A percentile compares a stretch with the other conserved stretches of the same genome.
These are phyloP conservation scores for Campoletis sonorensis DNA, from an alignment of 1,140 invertebrate species.

Conservation along the genomic window DNA sequence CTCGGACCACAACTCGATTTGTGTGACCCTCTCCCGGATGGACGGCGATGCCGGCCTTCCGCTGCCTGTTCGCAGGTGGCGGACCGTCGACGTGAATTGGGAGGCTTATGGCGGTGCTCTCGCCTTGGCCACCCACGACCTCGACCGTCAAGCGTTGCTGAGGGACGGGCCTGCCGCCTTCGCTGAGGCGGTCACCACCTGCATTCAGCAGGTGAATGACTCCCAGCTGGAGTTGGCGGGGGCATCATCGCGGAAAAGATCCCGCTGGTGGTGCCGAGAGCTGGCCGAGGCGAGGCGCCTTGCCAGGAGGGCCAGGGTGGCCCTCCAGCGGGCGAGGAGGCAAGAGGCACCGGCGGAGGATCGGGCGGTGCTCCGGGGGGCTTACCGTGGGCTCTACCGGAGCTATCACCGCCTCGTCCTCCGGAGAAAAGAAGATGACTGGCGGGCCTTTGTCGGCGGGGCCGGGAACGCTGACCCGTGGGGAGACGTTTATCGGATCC, in stretches of 20 bases:
- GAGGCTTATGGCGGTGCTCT: background rate
- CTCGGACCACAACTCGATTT: conserved; percentile 5
- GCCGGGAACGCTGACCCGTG: no score
- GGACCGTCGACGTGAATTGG: conserved; percentile 2
- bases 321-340: no score
- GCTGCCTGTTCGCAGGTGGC: conserved; percentile 8
- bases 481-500: no score
- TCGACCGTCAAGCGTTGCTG: background rate
- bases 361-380: no score
- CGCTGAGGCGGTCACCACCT: background rate
- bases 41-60: background rate
- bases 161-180: background rate
- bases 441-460: no score
- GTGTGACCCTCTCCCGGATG: background rate
- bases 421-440: no score
- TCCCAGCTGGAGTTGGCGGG: background rate
- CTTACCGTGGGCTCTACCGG: no score
- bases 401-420: no score
- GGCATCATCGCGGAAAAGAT: background rate
- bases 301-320: no score
- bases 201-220: background rate
- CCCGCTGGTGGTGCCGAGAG: no score
- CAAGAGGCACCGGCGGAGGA: no score
- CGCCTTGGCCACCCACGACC: background rate
- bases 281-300: background rate